Base-by-base conservation (phyloP, 2,888 invertebrate species). In the Torymus aiolomorphi region DNA sequence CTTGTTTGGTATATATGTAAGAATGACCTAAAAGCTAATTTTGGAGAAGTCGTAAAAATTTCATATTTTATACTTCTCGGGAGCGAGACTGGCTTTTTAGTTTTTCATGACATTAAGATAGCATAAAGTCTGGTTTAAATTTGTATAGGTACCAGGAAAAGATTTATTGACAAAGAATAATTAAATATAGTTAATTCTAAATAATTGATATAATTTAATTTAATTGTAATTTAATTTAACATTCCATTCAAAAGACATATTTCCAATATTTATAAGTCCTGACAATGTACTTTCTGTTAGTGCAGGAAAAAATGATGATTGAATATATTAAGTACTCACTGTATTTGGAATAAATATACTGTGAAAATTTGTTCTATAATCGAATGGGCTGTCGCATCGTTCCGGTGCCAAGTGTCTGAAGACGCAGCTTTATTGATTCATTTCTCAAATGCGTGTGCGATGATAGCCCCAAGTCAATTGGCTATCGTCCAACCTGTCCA, bases 371-470 rank as follows among this genome's bases (percentile, higher is more conserved):
- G 20, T 20, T 20, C 20, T 20, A 20, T 20, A 20, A 20, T 20
- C 20, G 31, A 5, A 8, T 31, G 8, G 3, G 4, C 31, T 31
- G 73, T 63, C 63, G 54, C 74, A 57, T n/a, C 63, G n/a, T 18
- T 18, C 31, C 51, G 56, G 49, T 42, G 31, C 31, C 31, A 31
- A 8, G 8, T 0, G 31, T 31, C 8, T 8, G 5, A 31, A 81
- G 82, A 82, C 83, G 81, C 82, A 83, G 80, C 80, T 75, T 83
- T 82, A 83, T 82, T 83, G 83, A 80, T 79, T 79, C 78, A 81
- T 79, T 74, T 59, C 57, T 31, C 20, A 18, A 57, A 11, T 52
- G 77, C 73, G 78, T 72, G 76, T 73, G 54, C 78, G 80, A 70
- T 62, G 76, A 76, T 76, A 62, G 62, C 24, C 49, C 12, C 18